Percentiles rank a stretch among this genome's conserved stretches.
Evolutionary conservation across 1,140 invertebrate genomes (phyloP).

Genomic region (Anastatus disparis): DNA sequence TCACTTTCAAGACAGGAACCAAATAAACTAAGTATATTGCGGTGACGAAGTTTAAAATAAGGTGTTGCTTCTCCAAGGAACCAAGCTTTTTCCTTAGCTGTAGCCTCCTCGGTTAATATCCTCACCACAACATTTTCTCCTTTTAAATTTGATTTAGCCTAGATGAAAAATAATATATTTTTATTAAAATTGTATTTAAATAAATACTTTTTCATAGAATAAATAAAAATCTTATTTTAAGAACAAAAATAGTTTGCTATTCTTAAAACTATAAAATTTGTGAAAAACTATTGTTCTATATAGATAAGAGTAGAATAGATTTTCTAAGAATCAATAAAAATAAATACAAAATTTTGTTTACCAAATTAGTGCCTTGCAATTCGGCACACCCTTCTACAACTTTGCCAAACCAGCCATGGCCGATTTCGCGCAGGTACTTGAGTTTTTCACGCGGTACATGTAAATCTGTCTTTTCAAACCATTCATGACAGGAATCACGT

Average conservation of each 20-base stretch:
- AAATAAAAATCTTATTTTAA: too few relatives aligned
- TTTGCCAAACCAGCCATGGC: slow-evolving; percentile 87
- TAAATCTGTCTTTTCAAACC: slow-evolving; percentile 68
- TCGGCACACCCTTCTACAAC: slow-evolving; percentile 79
- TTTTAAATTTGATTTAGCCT: slow-evolving; percentile 43
- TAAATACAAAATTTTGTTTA: not conserved
- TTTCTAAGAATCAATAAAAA: not conserved
- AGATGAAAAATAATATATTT: not conserved
- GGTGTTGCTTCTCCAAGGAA: slow-evolving; percentile 79
- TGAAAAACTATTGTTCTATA: too few relatives aligned
- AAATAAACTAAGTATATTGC: slow-evolving; percentile 71
- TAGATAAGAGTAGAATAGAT: too few relatives aligned
- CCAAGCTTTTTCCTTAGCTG: slow-evolving; percentile 73
- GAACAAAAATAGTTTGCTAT: not conserved
- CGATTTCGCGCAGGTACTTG: slow-evolving; percentile 85
- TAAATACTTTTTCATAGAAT: too few relatives aligned
- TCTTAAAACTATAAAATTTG: too few relatives aligned
- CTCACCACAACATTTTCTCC: slow-evolving; percentile 72
- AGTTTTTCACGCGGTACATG: slow-evolving; percentile 82
- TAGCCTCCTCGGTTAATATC: slow-evolving; percentile 78
- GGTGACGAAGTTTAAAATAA: slow-evolving; percentile 74
- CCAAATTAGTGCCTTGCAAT: slow-evolving; percentile 56
- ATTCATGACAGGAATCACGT: slow-evolving; percentile 53
- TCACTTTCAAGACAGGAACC: slow-evolving; percentile 74
- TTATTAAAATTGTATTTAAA: not conserved